phyloP scores from a whole-genome alignment of 2,113 vertebrate species.

The Cebidichthys violaceus region DNA sequence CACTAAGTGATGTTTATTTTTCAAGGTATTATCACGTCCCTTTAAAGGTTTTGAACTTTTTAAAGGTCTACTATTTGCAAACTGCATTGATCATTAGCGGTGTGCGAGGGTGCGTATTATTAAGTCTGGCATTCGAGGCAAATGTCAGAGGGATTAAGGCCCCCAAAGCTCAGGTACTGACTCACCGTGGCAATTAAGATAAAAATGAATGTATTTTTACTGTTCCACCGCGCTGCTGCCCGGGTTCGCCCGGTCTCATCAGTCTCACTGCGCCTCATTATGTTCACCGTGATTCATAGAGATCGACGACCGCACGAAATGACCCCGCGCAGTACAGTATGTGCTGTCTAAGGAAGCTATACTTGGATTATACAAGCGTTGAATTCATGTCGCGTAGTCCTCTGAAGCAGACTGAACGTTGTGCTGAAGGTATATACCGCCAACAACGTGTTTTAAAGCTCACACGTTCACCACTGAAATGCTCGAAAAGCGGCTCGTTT shows the following conservation, averaged over 20 bases:
- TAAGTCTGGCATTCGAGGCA: constrained; percentile 51
- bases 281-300: constrained; percentile 28
- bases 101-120: constrained; percentile 28
- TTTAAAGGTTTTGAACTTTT: constrained; percentile 31
- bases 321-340: not conserved
- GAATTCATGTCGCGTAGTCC: not conserved
- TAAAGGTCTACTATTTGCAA: constrained; percentile 45
- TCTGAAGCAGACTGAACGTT: not conserved
- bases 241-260: constrained; percentile 12
- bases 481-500: not conserved
- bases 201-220: constrained; percentile 37
- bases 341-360: not conserved
- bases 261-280: constrained; percentile 48
- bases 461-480: not conserved
- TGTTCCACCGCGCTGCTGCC: constrained; percentile 9
- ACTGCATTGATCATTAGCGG: constrained; percentile 43
- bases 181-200: constrained; percentile 47
- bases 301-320: constrained; percentile 4
- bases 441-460: not conserved
- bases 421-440: not conserved
- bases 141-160: constrained; percentile 65
- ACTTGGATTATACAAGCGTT: not conserved
- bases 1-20: constrained; percentile 15
- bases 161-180: constrained; percentile 33
- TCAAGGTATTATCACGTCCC: not conserved